Base-by-base conservation (phyloP, 2,113 vertebrate species). In the Nyctibius bracteatus region DNA sequence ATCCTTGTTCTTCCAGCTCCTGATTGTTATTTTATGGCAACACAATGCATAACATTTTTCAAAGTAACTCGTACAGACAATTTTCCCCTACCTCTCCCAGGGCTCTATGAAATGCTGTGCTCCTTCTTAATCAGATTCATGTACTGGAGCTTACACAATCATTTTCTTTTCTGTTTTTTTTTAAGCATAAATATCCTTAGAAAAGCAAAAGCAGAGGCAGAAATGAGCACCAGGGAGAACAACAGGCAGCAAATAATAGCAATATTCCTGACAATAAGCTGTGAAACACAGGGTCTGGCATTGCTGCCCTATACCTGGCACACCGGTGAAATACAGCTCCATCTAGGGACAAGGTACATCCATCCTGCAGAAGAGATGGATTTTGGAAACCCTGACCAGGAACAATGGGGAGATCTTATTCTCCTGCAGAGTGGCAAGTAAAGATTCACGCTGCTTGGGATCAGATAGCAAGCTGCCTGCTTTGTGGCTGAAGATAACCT, bases 401-500 rank as follows among this genome's bases (percentile, higher is more conserved):
- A 86, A 85, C 65, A 92, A 91, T 47, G 46, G 35, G 67, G 33
- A 67, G 66, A 86, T 59, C 57, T 92, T 61, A 65, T 55, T 94
- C 66, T 72, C 74, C 95, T 90, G 83, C 58, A 79, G 84, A 91
- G 86, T 21, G 61, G 83, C 57, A 75, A 94, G 92, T 8, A 72
- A 94, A 92, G 91, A 81, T 89, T 72, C 92, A 35, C 43, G 81
- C 86, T 88, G 91, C 68, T 63, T 20, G 66, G 80, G 77, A 93
- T 94, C 88, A 93, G 92, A 96, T 92, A 92, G 65, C 23, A 79
- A 81, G 51, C 71, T 47, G 92, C 78, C 85, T 88, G 92, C 90
- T 96, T 96, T 96, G 94, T 92, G 90, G 88, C 81, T 82, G 92
- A 65, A 96, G 95, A 96, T 92, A 96, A 95, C 95, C 94, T 91